Conservation (phyloP, 2,888 invertebrate genomes). For the Pocota personata region DNA sequence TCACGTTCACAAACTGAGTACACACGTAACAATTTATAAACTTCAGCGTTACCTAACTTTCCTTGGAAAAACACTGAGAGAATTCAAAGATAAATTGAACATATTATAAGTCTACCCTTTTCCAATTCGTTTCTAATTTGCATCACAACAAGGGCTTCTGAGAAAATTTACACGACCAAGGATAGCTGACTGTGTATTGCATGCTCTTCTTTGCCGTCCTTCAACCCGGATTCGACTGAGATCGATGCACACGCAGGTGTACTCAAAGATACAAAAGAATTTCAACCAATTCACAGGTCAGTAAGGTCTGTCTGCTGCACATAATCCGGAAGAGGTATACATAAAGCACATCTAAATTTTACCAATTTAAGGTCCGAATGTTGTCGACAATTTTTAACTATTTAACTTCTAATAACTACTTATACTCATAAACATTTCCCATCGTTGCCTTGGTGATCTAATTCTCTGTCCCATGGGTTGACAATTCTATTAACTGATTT, state of each 20-base stretch:
- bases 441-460: neutral
- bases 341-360: neutral
- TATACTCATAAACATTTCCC: neutral
- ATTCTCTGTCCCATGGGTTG: neutral
- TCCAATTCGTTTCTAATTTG: slow-evolving; percentile 2
- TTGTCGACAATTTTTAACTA: neutral
- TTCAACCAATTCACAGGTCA: slow-evolving; percentile 7
- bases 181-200: slow-evolving; percentile 17
- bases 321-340: neutral
- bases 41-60: neutral
- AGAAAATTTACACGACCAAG: neutral
- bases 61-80: too few relatives aligned
- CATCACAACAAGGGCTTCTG: neutral
- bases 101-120: neutral
- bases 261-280: slow-evolving; percentile 4
- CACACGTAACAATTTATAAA: neutral
- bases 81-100: neutral
- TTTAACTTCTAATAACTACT: neutral
- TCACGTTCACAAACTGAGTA: neutral
- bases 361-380: neutral
- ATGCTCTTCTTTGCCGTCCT: neutral
- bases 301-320: neutral
- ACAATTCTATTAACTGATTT: neutral
- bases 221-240: neutral
- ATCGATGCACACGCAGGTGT: slow-evolving; percentile 16